Evolutionary conservation across 2,888 invertebrate species (phyloP), one percentile per base, ranked within the genome.

Genomic region (Antitype chi): DNA sequence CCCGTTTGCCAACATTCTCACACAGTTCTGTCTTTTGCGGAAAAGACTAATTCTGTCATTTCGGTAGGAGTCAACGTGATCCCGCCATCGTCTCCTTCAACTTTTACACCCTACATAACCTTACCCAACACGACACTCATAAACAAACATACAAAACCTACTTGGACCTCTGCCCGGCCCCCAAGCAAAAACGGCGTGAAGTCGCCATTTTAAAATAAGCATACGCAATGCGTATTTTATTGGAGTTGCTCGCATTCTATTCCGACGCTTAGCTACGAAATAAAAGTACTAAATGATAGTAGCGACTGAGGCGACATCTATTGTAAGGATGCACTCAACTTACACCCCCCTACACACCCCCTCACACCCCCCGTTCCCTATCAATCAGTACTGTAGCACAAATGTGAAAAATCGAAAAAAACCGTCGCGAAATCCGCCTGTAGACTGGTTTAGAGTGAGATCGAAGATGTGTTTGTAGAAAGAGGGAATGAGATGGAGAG

Each of bases 371-470:
- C 69, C 64, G 43, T 69, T 77, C 80, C 85, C 86, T 86, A 93
- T 93, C 93, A 94, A 94, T 94, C 94, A 94, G 92, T 85, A 89
- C 88, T 89, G 91, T 90, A 91, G 89, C 89, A 88, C 90, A 92
- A 92, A 92, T 92, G 91, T 92, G 90, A 93, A 92, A 94, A 93
- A 92, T 91, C 90, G 90, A 93, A 92, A 93, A 93, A 91, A 90
- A 88, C 79, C 87, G 87, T 87, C 90, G 88, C 88, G 89, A 86
- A 85, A 87, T 87, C 87, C 88, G 89, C 86, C 87, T 87, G 88
- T 88, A 90, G 88, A 92, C 90, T 89, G 84, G 87, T 87, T 91
- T 82, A 81, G 89, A 94, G 74, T 72, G 89, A 79, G 92, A 94
- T 25, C 74, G 25, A 85, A 90, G 81, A 92, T 89, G 5, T 15